These are phyloP conservation scores for Panopea generosa DNA, from an alignment of 2,888 invertebrate genomes.

Conservation along the genomic window DNA sequence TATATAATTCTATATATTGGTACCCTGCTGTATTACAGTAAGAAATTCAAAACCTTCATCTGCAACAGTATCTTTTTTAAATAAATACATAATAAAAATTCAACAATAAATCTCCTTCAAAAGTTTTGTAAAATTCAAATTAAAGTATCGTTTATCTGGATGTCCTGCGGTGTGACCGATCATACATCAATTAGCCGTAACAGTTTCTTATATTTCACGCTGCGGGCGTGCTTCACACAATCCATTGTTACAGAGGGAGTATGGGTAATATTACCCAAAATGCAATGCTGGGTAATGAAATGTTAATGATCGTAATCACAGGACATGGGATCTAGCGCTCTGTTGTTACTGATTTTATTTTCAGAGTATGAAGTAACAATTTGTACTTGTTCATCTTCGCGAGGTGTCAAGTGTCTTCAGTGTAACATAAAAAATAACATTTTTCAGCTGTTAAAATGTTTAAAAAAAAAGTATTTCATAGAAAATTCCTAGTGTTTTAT, in stretches of 20 bases:
- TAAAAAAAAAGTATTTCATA: too few relatives aligned
- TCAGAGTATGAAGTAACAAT: not conserved
- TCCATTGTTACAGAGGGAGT: conserved; percentile 28
- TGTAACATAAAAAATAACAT: too few relatives aligned
- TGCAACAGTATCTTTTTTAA: conserved; percentile 10
- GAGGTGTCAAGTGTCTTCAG: conserved; percentile 2
- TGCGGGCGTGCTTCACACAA: conserved; percentile 16
- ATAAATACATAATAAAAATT: conserved; percentile 7
- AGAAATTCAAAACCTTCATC: not conserved
- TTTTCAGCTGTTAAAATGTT: too few relatives aligned
- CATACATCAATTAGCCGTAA: conserved; percentile 50
- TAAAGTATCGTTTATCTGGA: conserved; percentile 37
- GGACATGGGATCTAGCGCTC: conserved; percentile 3
- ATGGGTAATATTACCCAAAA: conserved; percentile 40
- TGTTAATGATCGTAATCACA: conserved; percentile 28
- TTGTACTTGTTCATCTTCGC: conserved; percentile 6
- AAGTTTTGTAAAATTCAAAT: conserved; percentile 33
- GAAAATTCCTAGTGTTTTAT: too few relatives aligned
- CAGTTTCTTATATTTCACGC: conserved; percentile 56
- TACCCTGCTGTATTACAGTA: too few relatives aligned
- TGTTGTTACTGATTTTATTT: too few relatives aligned
- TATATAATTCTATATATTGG: too few relatives aligned
- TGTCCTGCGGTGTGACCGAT: conserved; percentile 33
- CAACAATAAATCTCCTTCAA: conserved; percentile 16
- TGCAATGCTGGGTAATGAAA: conserved; percentile 33